Evolutionary conservation across 53 echinoderm and acorn worm genomes (phyloP).

Genomic region (Actinopyga echinites): DNA sequence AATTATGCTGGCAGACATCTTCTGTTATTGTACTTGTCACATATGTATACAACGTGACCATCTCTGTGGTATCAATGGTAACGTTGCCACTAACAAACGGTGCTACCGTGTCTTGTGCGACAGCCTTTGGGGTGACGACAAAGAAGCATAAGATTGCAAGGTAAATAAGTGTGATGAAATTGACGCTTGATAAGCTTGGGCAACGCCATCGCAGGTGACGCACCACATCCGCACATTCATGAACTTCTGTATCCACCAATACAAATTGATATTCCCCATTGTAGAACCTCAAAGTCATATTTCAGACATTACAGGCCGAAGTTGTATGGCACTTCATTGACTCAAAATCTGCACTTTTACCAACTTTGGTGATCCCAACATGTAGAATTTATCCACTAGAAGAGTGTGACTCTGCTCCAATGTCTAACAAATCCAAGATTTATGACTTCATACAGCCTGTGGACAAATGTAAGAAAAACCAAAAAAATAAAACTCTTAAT

Average conservation of each 20-base stretch:
- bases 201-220: conserved; percentile 44
- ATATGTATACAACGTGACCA: background rate
- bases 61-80: conserved; percentile 26
- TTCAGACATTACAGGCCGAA: conserved; percentile 91
- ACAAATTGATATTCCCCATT: conserved; percentile 64
- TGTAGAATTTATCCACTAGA: conserved; percentile 19
- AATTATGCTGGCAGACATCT: too few species aligned
- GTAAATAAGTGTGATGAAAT: conserved; percentile 27
- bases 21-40: background rate
- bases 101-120: conserved; percentile 41
- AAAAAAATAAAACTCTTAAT: background rate
- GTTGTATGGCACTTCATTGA: conserved; percentile 67
- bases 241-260: conserved; percentile 52
- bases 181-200: conserved; percentile 34
- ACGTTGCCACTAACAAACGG: conserved; percentile 12
- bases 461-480: background rate
- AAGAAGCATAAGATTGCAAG: conserved; percentile 39
- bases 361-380: conserved; percentile 20
- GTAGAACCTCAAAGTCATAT: conserved; percentile 96
- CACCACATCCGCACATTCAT: conserved; percentile 36
- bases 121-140: conserved; percentile 27
- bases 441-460: conserved; percentile 14
- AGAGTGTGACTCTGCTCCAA: background rate
- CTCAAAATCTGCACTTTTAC: conserved; percentile 1
- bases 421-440: background rate